These are phyloP conservation scores for Cavia porcellus DNA, from an alignment of 2,113 vertebrate species.

Conservation along the genomic window DNA sequence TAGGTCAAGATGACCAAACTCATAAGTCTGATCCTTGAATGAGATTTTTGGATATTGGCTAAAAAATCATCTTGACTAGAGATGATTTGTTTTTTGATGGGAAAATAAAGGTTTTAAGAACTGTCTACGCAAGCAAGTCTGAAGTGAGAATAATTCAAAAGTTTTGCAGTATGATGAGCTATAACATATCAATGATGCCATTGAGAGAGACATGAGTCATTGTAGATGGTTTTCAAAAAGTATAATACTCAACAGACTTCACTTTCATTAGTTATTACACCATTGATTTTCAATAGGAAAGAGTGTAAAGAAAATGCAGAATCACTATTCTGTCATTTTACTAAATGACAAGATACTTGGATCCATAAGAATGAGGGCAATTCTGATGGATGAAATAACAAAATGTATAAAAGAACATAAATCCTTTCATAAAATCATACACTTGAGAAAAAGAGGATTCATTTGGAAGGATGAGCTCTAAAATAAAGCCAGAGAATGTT, in stretches of 20 bases:
- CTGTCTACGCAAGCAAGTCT: background rate
- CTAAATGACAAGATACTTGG: background rate
- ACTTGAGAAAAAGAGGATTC: background rate
- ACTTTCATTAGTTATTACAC: background rate
- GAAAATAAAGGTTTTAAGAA: background rate
- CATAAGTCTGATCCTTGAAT: background rate
- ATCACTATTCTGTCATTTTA: background rate
- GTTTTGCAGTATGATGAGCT: background rate
- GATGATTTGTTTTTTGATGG: background rate
- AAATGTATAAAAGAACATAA: background rate
- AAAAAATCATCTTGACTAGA: background rate
- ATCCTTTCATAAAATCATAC: background rate
- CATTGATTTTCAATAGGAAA: background rate
- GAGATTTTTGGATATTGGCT: background rate
- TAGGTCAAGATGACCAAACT: background rate
- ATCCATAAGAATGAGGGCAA: background rate
- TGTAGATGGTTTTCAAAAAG: background rate
- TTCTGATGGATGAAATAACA: background rate
- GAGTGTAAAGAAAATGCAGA: background rate
- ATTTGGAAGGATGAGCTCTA: background rate
- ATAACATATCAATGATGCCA: background rate
- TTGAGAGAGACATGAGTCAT: background rate
- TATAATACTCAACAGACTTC: background rate
- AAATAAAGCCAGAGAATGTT: background rate
- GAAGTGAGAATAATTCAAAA: constrained; percentile 19